Base-by-base conservation (phyloP, 1,140 invertebrate species). In the Chironomus striatipennis region DNA sequence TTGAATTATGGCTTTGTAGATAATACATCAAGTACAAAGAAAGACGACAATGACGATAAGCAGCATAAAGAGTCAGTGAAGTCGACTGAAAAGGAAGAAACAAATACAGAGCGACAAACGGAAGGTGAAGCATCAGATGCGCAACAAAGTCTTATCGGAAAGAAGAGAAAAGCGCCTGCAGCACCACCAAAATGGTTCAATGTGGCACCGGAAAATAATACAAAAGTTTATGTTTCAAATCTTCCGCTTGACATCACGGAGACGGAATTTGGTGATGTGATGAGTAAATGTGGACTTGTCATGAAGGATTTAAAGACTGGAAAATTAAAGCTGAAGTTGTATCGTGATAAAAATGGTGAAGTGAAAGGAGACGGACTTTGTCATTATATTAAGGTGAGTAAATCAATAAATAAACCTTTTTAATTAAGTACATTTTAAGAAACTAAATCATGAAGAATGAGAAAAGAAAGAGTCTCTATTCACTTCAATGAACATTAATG, bases 331-430 rank as follows among this genome's bases (percentile, higher is more conserved):
- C 85, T 99, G 0, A 99, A 99, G 85, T 81, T 99, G 9, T 99
- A 99, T 82, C 90, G 86, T 77, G 94, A 98, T 79, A 82, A 88
- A 65, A 87, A 92, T 79, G 92, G 94, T 3, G 86, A 91, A 77
- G 85, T 94, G 10, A 99, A 99, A 86, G 98, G 98, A 15, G 98
- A 99, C 85, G 98, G 92, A 17, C 85, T 96, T 7, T 99, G 97
- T 82, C 95, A 95, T 77, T 99, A 99, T 80, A 96, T 99, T 20
- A 98, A 97, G 88, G 88, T 91, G 80, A 83, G 83, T 80, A 9
- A 18, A 20, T 72, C 47, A 57, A 73, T 75, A 76, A 57, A 73
- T 75, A 76, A 74, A 34, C 76, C 73, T 42, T 73, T 76, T 74
- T 75, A 12, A 0, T 34, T 67, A 76, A 57, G 12, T 57, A 12